Evolutionary conservation across 2,797 vertebrate genomes (phyloP).

Genomic region (Pygocentrus nattereri): DNA sequence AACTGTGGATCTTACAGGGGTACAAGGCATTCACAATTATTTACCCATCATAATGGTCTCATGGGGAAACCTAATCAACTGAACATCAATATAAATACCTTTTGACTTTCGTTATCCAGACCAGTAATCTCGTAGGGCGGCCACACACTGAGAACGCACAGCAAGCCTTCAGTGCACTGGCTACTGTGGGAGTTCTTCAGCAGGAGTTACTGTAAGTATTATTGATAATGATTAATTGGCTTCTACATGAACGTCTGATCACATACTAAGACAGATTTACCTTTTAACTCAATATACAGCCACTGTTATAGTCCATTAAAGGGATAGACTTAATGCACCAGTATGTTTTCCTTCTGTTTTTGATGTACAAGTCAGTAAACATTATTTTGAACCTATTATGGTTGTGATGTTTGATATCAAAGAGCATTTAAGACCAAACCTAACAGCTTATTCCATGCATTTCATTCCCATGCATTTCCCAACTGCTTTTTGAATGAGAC

Average conservation of each 20-base stretch:
- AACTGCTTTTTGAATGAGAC: no score
- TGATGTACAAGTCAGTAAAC: no score
- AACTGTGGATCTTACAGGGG: conserved; percentile 63
- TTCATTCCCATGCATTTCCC: no score
- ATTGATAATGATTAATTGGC: neutral
- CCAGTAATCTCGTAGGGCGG: conserved; percentile 55
- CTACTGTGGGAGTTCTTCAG: conserved; percentile 77
- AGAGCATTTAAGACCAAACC: no score
- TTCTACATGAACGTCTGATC: neutral
- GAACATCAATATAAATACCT: neutral
- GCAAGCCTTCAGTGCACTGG: conserved; percentile 77
- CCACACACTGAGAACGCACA: conserved; percentile 69
- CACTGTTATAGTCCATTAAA: no score
- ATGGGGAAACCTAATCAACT: neutral
- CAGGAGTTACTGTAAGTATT: conserved; percentile 81
- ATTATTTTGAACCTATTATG: neutral
- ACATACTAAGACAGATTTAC: neutral
- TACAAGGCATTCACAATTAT: conserved; percentile 50
- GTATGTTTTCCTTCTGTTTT: neutral
- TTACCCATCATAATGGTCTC: neutral
- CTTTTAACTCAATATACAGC: neutral
- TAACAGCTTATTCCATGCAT: no score
- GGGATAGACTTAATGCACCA: neutral
- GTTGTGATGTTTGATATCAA: neutral
- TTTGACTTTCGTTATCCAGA: conserved; percentile 58